phyloP scores from a whole-genome alignment of 2,113 vertebrate species.

The Potamarius usumacintae region DNA sequence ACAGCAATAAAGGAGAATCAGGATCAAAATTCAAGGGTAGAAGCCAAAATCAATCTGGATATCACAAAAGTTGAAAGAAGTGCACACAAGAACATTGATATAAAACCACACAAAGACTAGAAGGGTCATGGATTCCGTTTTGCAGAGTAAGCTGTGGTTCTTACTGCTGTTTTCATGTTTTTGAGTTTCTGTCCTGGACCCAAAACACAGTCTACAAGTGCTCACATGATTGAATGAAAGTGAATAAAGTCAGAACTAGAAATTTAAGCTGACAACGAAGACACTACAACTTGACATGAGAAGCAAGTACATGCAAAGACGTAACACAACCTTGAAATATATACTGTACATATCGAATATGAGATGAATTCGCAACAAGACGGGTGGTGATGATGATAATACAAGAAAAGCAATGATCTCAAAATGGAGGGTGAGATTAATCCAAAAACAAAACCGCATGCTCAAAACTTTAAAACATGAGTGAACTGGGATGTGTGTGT shows the following conservation, averaged over 20 bases:
- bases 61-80: not conserved
- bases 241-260: not conserved
- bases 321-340: not conserved
- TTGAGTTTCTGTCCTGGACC: not conserved
- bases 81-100: not conserved
- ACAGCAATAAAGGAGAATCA: not conserved
- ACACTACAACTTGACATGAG: not conserved
- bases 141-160: not conserved
- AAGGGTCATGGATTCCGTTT: not conserved
- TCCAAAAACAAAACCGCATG: not conserved
- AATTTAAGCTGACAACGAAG: not conserved
- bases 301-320: not conserved
- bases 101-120: not conserved
- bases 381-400: not conserved
- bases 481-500: not conserved
- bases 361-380: not conserved
- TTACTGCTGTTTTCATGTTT: not conserved
- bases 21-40: not conserved
- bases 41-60: not conserved
- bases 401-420: not conserved
- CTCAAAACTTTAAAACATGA: not conserved
- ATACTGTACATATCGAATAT: not conserved
- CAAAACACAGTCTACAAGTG: not conserved
- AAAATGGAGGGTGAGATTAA: not conserved
- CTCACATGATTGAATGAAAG: not conserved